phyloP scores from a whole-genome alignment of 2,888 invertebrate species.

The Rhingia rostrata region DNA sequence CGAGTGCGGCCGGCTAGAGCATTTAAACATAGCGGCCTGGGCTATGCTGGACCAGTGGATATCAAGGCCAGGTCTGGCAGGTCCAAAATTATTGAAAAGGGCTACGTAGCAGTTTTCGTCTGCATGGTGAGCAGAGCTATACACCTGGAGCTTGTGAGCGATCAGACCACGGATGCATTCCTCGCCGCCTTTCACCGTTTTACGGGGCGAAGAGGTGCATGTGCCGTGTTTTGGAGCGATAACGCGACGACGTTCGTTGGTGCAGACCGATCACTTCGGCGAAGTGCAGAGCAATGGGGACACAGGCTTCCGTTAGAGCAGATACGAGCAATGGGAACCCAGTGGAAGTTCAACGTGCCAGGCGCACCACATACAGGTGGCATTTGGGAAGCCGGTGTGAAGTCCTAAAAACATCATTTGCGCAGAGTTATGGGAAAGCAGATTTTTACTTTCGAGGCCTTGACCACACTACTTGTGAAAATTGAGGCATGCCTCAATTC shows the following conservation, averaged over 20 bases:
- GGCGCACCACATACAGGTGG: neutral
- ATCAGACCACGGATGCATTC: slow-evolving; percentile 10
- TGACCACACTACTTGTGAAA: slow-evolving; percentile 15
- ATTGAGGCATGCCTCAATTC: slow-evolving; percentile 26
- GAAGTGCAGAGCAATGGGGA: neutral
- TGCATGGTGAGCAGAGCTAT: slow-evolving; percentile 28
- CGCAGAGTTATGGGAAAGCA: slow-evolving; percentile 23
- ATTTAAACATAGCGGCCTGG: slow-evolving; percentile 14
- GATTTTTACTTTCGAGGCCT: slow-evolving; percentile 30
- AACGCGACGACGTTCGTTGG: slow-evolving; percentile 23
- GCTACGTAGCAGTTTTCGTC: slow-evolving; percentile 29
- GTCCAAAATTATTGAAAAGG: slow-evolving; percentile 19
- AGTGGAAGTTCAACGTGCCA: slow-evolving; percentile 12
- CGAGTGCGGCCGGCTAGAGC: slow-evolving; percentile 6
- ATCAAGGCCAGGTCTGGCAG: slow-evolving; percentile 26
- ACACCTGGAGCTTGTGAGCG: slow-evolving; percentile 28
- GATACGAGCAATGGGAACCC: slow-evolving; percentile 1
- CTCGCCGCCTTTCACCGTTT: slow-evolving; percentile 16
- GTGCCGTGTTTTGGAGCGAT: slow-evolving; percentile 23
- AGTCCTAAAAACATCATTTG: slow-evolving; percentile 7
- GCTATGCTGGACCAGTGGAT: slow-evolving; percentile 1
- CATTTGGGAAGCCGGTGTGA: slow-evolving; percentile 5
- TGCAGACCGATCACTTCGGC: slow-evolving; percentile 4
- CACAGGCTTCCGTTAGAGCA: slow-evolving; percentile 18
- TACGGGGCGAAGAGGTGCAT: slow-evolving; percentile 10